Evolutionary conservation across 1,140 invertebrate genomes (phyloP), one percentile per base, ranked within the genome.

Genomic region (Trachelipus rathkii): DNA sequence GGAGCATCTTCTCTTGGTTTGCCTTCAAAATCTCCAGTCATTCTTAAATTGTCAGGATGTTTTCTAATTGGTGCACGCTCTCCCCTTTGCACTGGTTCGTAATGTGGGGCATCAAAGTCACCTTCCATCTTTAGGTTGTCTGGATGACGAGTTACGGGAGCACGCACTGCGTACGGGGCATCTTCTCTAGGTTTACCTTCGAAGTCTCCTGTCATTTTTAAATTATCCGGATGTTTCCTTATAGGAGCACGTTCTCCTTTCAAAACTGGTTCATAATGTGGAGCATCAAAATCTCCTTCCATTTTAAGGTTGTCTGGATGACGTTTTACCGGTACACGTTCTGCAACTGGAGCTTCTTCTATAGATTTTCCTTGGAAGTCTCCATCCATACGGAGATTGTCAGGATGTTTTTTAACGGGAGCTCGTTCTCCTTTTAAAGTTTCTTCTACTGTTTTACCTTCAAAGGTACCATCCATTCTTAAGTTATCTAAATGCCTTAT

Each of bases 61-160:
- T 83, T 85, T 6, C 87, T 85, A 0, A 85, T 82, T 0, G 80
- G 84, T 46, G 86, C 84, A 68, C 85, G 81, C 67, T 87, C 87
- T 7, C 84, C 84, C 60, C 33, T 66, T 66, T 72, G 78, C 5
- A 75, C 76, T 21, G 70, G 72, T 75, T 68, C 77, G 76, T 81
- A 72, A 53, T 24, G 74, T 6, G 76, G 71, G 24, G 80, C 82
- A 10, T 83, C 82, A 13, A 87, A 86, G 72, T 85, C 84, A 10
- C 88, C 88, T 83, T 88, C 87, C 0, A 86, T 83, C 44, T 84
- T 85, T 7, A 89, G 77, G 82, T 89, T 89, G 78, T 90, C 89
- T 24, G 85, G 82, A 70, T 85, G 87, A 71, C 83, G 84, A 5
- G 86, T 84, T 15, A 77, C 15, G 23, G 77, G 74, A n/a, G 72